Evolutionary conservation across 2,797 vertebrate genomes (phyloP).

Genomic region (Acridotheres tristis): DNA sequence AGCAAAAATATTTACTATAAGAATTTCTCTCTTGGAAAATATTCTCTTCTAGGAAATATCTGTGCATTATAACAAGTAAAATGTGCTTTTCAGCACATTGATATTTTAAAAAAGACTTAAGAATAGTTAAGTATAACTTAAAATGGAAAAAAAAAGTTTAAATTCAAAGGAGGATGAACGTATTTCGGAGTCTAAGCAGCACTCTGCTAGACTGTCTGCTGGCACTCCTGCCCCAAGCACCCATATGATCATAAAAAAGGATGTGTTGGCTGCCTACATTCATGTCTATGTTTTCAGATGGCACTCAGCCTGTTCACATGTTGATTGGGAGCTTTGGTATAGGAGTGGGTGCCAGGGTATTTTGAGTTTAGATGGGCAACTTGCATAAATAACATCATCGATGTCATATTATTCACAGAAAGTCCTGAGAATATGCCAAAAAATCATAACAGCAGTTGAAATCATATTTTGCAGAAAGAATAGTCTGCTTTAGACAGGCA

Average conservation of each 20-base stretch:
- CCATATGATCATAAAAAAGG: constrained; percentile 9
- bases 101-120: background rate
- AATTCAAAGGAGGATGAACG: background rate
- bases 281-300: constrained; percentile 30
- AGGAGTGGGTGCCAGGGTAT: constrained; percentile 42
- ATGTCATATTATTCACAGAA: constrained; percentile 25
- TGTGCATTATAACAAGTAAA: background rate
- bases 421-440: constrained; percentile 6
- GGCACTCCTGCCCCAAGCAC: constrained; percentile 6
- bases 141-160: background rate
- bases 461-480: constrained; percentile 26
- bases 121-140: background rate
- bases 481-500: background rate
- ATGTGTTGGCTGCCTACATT: constrained; percentile 18
- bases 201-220: constrained; percentile 21
- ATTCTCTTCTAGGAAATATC: background rate
- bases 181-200: background rate
- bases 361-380: constrained; percentile 29
- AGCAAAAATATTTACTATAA: background rate
- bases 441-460: constrained; percentile 11
- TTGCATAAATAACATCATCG: constrained; percentile 12
- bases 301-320: constrained; percentile 5
- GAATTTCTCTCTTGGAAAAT: background rate
- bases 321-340: background rate
- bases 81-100: background rate